Evolutionary conservation across 2,113 vertebrate genomes (phyloP).

Genomic region (Sorex fumeus): DNA sequence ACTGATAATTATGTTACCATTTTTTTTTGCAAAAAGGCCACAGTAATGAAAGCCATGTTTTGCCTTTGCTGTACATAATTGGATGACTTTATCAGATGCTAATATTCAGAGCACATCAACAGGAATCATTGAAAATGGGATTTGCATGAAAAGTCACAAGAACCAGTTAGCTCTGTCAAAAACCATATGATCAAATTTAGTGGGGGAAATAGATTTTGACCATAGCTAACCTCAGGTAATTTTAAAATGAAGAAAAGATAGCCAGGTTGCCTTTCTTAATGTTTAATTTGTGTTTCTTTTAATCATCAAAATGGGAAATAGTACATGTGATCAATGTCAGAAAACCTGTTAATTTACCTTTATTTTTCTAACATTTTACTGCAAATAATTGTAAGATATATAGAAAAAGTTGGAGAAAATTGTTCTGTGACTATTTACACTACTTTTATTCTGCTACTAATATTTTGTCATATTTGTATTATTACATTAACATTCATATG

Average conservation of each 20-base stretch:
- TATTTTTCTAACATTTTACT: conserved; percentile 52
- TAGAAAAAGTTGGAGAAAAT: conserved; percentile 31
- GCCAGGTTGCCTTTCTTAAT: not conserved
- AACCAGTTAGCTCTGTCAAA: conserved; percentile 67
- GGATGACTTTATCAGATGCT: conserved; percentile 70
- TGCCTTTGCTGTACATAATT: conserved; percentile 52
- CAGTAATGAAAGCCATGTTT: conserved; percentile 69
- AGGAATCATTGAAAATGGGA: conserved; percentile 58
- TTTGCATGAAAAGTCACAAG: conserved; percentile 63
- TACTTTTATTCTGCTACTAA: not conserved
- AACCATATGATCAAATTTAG: conserved; percentile 55
- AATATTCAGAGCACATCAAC: conserved; percentile 58
- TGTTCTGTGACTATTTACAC: not conserved
- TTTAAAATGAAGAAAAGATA: conserved; percentile 37
- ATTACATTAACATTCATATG: not conserved
- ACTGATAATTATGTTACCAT: conserved; percentile 55
- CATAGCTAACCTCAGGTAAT: conserved; percentile 37
- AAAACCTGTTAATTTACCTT: conserved; percentile 37
- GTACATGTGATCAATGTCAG: conserved; percentile 1
- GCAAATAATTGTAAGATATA: conserved; percentile 22
- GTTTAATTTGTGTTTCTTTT: conserved; percentile 16
- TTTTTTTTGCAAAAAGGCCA: conserved; percentile 54
- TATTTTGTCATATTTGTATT: conserved; percentile 52
- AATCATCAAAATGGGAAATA: conserved; percentile 63
- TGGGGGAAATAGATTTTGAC: conserved; percentile 65